phyloP scores from a whole-genome alignment of 1,140 invertebrate species.

The Wiebesia pumilae region DNA sequence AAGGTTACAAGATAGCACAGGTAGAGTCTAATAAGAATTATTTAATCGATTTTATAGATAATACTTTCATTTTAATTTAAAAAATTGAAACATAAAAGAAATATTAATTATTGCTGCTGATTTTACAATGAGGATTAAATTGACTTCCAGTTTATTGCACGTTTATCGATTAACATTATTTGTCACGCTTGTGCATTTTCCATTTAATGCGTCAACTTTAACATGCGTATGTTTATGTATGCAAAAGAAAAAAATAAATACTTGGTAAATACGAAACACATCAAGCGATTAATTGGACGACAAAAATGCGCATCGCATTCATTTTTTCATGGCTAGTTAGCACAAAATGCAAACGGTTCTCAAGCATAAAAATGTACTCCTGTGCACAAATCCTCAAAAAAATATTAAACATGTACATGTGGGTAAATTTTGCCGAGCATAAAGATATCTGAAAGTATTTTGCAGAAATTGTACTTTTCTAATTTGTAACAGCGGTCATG shows the following conservation, averaged over 20 bases:
- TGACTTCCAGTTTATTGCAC: background rate
- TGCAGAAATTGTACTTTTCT: too few species aligned
- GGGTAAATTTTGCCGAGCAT: background rate
- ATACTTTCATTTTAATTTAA: background rate
- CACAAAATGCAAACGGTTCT: background rate
- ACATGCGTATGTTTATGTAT: background rate
- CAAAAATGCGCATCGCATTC: slow-evolving; percentile 32
- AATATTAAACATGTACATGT: background rate
- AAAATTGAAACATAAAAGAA: background rate
- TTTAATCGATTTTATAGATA: too few species aligned
- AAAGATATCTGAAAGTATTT: background rate
- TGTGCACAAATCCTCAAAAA: background rate
- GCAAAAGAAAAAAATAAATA: background rate
- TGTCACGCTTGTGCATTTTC: slow-evolving; percentile 4
- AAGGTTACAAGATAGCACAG: too few species aligned
- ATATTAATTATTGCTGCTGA: background rate
- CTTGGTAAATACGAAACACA: slow-evolving; percentile 29
- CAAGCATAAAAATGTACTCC: background rate
- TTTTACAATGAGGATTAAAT: background rate
- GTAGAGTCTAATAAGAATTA: too few species aligned
- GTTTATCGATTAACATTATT: background rate
- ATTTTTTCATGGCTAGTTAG: background rate
- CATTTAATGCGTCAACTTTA: background rate
- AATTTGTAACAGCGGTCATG: too few species aligned
- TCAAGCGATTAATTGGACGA: slow-evolving; percentile 47